Percentiles rank a stretch among this genome's conserved stretches.
Evolutionary conservation across 2,888 invertebrate genomes (phyloP).

Genomic region (Hydroisotoma schaefferi): DNA sequence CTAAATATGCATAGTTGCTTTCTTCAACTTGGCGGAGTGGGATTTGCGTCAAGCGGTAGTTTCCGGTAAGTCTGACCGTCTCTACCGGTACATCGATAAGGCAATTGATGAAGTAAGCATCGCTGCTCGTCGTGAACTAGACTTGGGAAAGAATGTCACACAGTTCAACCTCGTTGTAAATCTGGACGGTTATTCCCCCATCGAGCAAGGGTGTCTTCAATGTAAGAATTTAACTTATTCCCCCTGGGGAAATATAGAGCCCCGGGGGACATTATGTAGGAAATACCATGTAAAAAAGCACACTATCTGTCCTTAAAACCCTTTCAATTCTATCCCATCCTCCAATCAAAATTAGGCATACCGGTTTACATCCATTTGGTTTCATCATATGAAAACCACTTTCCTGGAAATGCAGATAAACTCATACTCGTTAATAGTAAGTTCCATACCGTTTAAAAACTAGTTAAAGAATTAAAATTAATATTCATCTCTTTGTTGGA

Average conservation of each 20-base stretch:
- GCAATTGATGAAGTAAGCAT: conserved; percentile 13
- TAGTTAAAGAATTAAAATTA: background rate
- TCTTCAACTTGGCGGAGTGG: conserved; percentile 21
- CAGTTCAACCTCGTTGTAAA: conserved; percentile 17
- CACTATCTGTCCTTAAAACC: background rate
- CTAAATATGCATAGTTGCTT: conserved; percentile 11
- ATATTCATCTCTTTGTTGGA: too few relatives aligned
- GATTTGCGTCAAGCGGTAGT: conserved; percentile 15
- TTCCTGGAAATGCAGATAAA: conserved; percentile 18
- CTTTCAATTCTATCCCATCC: background rate
- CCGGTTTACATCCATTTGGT: conserved; percentile 15
- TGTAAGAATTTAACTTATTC: conserved; percentile 18
- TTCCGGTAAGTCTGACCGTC: background rate
- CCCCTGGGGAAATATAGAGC: too few relatives aligned
- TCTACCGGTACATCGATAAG: conserved; percentile 22
- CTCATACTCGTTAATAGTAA: conserved; percentile 20
- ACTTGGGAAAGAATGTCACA: conserved; percentile 16
- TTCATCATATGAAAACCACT: conserved; percentile 7
- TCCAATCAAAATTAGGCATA: conserved; percentile 10
- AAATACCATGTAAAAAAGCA: background rate
- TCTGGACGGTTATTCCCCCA: conserved; percentile 17
- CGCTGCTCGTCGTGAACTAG: conserved; percentile 8
- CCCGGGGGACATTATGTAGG: background rate
- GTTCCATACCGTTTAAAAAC: background rate
- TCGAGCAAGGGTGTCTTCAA: conserved; percentile 21